These are phyloP conservation scores for Chelon auratus DNA, from an alignment of 2,797 vertebrate species.

Conservation along the genomic window DNA sequence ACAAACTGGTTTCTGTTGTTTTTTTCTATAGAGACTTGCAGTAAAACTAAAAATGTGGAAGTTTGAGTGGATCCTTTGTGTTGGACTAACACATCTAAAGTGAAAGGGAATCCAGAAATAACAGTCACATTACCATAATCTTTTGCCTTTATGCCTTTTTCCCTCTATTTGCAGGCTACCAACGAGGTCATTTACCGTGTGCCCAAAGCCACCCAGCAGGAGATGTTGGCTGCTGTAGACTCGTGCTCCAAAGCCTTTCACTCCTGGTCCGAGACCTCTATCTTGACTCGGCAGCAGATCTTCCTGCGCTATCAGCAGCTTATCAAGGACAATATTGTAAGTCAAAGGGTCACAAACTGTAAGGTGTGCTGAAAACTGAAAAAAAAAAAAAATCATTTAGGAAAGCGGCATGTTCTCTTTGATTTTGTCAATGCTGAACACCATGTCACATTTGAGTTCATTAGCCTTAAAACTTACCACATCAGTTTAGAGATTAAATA, in stretches of 20 bases:
- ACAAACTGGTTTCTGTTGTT: slow-evolving; percentile 4
- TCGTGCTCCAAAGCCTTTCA: slow-evolving; percentile 90
- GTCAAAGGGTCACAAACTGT: slow-evolving; percentile 56
- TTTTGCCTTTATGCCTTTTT: background rate
- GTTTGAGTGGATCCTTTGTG: background rate
- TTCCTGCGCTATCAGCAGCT: slow-evolving; percentile 96
- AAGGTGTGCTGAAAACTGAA: slow-evolving; percentile 6
- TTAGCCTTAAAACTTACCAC: background rate
- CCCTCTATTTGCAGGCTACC: slow-evolving; percentile 86
- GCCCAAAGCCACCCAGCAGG: slow-evolving; percentile 92
- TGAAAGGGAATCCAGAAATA: background rate
- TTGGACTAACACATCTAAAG: too few species aligned
- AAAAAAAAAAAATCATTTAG: background rate
- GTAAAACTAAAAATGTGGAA: background rate
- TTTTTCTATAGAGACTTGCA: background rate
- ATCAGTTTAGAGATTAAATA: background rate
- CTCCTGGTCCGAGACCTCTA: slow-evolving; percentile 92
- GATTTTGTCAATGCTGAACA: background rate
- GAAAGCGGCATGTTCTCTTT: background rate
- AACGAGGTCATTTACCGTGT: slow-evolving; percentile 91
- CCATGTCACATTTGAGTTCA: too few species aligned
- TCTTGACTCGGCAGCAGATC: slow-evolving; percentile 93
- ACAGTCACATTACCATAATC: background rate
- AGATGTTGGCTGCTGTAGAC: slow-evolving; percentile 92
- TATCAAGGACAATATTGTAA: slow-evolving; percentile 98